phyloP scores from a whole-genome alignment of 2,888 invertebrate species.

The Colletes collaris region DNA sequence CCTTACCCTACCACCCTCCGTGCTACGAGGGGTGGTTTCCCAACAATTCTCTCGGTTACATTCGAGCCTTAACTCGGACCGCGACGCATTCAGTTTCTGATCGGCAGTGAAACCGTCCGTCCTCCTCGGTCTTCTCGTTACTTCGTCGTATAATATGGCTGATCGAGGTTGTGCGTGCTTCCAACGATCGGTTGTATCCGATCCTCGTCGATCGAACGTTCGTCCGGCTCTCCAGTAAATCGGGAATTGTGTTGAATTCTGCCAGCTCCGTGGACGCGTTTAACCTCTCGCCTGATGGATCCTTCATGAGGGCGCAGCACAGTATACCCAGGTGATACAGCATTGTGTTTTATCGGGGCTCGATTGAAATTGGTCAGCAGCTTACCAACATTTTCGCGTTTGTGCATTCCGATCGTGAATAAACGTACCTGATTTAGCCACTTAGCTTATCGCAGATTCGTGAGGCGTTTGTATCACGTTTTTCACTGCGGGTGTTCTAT shows the following conservation, averaged over 20 bases:
- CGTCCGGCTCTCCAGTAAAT: not conserved
- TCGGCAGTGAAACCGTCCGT: constrained; percentile 62
- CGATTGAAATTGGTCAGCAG: not conserved
- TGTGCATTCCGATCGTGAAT: not conserved
- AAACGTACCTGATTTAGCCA: not conserved
- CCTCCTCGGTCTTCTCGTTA: not conserved
- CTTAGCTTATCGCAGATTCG: not conserved
- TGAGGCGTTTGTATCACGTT: no score
- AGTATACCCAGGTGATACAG: constrained; percentile 14
- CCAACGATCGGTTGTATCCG: not conserved
- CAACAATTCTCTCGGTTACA: constrained; percentile 72
- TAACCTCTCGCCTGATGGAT: constrained; percentile 14
- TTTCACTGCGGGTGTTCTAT: no score
- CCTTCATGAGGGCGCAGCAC: not conserved
- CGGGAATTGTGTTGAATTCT: not conserved
- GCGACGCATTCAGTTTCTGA: constrained; percentile 69
- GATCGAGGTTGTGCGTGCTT: not conserved
- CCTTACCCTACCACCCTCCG: constrained; percentile 43
- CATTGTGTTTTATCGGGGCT: not conserved
- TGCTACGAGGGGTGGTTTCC: constrained; percentile 76
- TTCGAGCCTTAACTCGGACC: constrained; percentile 66
- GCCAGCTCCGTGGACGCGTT: constrained; percentile 6
- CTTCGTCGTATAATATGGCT: not conserved
- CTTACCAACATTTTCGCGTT: not conserved
- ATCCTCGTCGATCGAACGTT: not conserved